Percentiles rank a stretch among this genome's conserved stretches.
Conservation (phyloP, 2,113 vertebrate genomes). For the Dendrocopos noguchii region DNA sequence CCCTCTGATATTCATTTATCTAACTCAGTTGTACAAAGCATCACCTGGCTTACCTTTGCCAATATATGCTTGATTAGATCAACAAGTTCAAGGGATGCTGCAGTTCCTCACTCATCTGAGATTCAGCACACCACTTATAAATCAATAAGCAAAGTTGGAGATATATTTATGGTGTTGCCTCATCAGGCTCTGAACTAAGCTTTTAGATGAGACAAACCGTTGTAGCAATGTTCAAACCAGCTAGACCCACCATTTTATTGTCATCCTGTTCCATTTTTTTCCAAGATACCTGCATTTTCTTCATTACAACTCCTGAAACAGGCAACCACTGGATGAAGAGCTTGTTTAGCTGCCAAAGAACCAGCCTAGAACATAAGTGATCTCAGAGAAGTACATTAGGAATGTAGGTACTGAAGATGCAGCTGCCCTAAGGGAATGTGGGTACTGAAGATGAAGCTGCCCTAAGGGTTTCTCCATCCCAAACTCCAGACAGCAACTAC, state of each 20-base stretch:
- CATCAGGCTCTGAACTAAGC: neutral
- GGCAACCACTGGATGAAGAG: neutral
- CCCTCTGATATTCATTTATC: neutral
- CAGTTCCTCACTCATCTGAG: neutral
- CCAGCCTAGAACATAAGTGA: neutral
- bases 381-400: neutral
- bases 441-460: neutral
- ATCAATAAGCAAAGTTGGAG: neutral
- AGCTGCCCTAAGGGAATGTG: neutral
- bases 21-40: neutral
- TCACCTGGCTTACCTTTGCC: neutral
- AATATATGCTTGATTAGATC: neutral
- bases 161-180: neutral
- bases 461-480: neutral
- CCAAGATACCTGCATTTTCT: neutral
- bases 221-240: neutral
- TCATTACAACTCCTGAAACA: neutral
- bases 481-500: neutral
- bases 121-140: neutral
- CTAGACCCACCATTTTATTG: neutral
- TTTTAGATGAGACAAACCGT: neutral
- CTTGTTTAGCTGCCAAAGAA: neutral
- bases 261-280: neutral
- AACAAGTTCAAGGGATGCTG: neutral
- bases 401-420: neutral